Percentiles rank a stretch among this genome's conserved stretches.
Conservation (phyloP, 2,888 invertebrate species). For the Boloria selene region DNA sequence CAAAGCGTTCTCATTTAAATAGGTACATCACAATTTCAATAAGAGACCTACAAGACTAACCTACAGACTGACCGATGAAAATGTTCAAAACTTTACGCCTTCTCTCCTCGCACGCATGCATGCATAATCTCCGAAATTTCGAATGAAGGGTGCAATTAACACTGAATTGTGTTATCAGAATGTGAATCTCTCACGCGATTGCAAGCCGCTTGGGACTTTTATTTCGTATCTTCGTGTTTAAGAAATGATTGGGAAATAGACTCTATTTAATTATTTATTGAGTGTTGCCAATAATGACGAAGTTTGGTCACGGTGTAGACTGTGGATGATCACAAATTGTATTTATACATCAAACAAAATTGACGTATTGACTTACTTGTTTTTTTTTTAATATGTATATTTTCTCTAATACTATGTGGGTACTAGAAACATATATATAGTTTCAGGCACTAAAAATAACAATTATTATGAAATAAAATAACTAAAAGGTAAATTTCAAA, state of each 20-base stretch:
- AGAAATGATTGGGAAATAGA: background rate
- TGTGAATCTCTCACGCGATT: constrained; percentile 35
- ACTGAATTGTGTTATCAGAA: constrained; percentile 36
- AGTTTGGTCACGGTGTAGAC: too few species aligned
- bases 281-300: background rate
- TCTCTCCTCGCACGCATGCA: constrained; percentile 19
- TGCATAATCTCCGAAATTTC: constrained; percentile 34
- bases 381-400: too few species aligned
- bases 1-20: background rate
- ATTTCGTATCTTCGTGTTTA: background rate
- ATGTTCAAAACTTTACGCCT: constrained; percentile 3
- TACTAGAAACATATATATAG: too few species aligned
- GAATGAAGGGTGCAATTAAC: constrained; percentile 35
- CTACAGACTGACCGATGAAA: background rate
- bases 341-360: too few species aligned
- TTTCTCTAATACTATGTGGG: too few species aligned
- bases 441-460: too few species aligned
- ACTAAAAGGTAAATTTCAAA: too few species aligned
- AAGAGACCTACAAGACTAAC: background rate
- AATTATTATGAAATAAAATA: too few species aligned
- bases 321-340: too few species aligned
- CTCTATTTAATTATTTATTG: background rate
- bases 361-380: too few species aligned
- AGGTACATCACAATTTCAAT: background rate
- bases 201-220: constrained; percentile 9